A percentile compares a stretch with the other conserved stretches of the same genome.
Evolutionary conservation across 2,113 vertebrate species (phyloP).

Genomic region (Caranx melampygus): DNA sequence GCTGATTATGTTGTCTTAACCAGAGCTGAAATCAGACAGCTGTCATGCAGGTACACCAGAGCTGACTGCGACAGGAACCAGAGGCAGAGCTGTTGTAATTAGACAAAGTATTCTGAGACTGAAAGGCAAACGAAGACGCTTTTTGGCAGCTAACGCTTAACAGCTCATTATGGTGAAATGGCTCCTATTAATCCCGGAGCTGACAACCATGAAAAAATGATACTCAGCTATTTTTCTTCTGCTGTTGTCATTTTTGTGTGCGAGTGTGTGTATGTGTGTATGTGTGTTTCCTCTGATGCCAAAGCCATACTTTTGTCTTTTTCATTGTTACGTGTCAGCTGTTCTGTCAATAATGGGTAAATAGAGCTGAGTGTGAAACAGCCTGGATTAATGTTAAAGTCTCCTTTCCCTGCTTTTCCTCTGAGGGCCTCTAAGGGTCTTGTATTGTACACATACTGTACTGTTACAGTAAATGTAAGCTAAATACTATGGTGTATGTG

Average conservation of each 20-base stretch:
- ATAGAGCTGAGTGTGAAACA: slow-evolving; percentile 29
- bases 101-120: slow-evolving; percentile 73
- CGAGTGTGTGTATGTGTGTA: slow-evolving; percentile 7
- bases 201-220: slow-evolving; percentile 76
- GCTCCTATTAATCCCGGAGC: slow-evolving; percentile 77
- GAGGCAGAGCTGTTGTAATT: slow-evolving; percentile 74
- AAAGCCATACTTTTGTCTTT: slow-evolving; percentile 34
- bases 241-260: slow-evolving; percentile 37
- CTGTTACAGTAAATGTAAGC: neutral
- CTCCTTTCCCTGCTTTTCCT: neutral
- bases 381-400: slow-evolving; percentile 24
- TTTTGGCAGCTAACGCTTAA: slow-evolving; percentile 76
- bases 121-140: slow-evolving; percentile 74
- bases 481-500: neutral
- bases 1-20: slow-evolving; percentile 66
- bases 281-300: slow-evolving; percentile 22
- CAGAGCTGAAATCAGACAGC: slow-evolving; percentile 56
- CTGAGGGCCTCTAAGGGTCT: neutral
- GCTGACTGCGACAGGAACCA: slow-evolving; percentile 41
- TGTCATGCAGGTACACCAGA: slow-evolving; percentile 34
- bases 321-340: slow-evolving; percentile 31
- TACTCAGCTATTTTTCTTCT: slow-evolving; percentile 58
- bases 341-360: slow-evolving; percentile 48
- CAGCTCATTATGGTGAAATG: slow-evolving; percentile 81
- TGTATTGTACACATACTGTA: neutral